Percentiles rank a stretch among this genome's conserved stretches.
Evolutionary conservation across 2,888 invertebrate species (phyloP).

Genomic region (Hoplodrina blanda): DNA sequence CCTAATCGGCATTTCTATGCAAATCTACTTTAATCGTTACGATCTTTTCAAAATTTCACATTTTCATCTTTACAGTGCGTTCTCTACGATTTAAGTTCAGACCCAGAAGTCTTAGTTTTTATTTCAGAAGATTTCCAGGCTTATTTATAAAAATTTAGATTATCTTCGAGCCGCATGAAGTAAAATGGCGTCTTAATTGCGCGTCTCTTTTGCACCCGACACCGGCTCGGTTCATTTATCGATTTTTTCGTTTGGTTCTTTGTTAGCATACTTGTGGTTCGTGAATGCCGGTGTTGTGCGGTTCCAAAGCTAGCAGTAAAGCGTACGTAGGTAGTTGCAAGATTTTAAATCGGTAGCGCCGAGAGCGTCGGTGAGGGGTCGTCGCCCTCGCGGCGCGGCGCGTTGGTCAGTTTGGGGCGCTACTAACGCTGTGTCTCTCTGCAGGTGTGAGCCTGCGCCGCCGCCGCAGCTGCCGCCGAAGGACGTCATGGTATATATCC

Average conservation of each 20-base stretch:
- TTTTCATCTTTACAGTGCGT: constrained; percentile 82
- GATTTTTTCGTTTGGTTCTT: constrained; percentile 69
- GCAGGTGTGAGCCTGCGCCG: constrained; percentile 91
- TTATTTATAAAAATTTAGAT: constrained; percentile 76
- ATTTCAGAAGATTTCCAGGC: constrained; percentile 84
- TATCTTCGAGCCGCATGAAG: constrained; percentile 85
- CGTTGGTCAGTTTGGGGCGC: constrained; percentile 86
- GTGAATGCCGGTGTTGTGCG: constrained; percentile 67
- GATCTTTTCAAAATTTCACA: constrained; percentile 86
- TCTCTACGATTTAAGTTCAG: constrained; percentile 78
- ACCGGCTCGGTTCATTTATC: constrained; percentile 80
- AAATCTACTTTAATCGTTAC: constrained; percentile 84
- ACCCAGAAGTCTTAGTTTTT: constrained; percentile 83
- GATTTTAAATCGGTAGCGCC: constrained; percentile 88
- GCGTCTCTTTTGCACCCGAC: constrained; percentile 86
- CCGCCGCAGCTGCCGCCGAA: constrained; percentile 88
- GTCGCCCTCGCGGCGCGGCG: constrained; percentile 70
- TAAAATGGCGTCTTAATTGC: constrained; percentile 90
- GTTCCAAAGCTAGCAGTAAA: constrained; percentile 64
- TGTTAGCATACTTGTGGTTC: constrained; percentile 70
- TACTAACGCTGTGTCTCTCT: constrained; percentile 91
- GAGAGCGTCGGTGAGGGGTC: constrained; percentile 67
- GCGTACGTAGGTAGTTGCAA: constrained; percentile 81
- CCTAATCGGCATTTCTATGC: constrained; percentile 77
- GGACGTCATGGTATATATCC: constrained; percentile 90